Evolutionary conservation across 2,888 invertebrate genomes (phyloP), one percentile per base, ranked within the genome.

Genomic region (Trichogramma dendrolimi): DNA sequence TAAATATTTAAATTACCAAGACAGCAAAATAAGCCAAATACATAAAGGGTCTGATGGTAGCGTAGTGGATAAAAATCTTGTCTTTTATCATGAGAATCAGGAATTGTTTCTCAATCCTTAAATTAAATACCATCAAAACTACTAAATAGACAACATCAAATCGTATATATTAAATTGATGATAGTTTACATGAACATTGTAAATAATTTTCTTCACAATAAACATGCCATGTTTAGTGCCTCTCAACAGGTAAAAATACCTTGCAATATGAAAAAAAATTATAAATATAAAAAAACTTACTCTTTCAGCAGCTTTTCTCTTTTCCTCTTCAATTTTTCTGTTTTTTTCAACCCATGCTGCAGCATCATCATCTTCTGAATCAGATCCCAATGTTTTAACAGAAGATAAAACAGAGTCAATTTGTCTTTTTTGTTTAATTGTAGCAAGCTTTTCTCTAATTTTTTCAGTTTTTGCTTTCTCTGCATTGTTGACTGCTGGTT

Each of bases 331-430:
- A 4, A 90, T 80, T 56, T 87, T 85, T 8, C 96, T 84, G 69
- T 86, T 91, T 72, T 88, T 92, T 70, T 85, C 82, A 42, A 98
- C 90, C 98, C 98, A 99, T 38, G 85, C 85, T 4, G 81, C 76
- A 0, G 88, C 84, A 75, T 91, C 87, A 70, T 90, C 93, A 10
- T 86, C 87, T 46, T 87, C 87, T 66, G 90, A 90, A 0, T 87
- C 87, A 47, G 87, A 91, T 0, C 87, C 92, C 4, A 92, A 82
- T 52, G 83, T 78, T 70, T 83, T 85, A 1, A 84, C 79, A 71
- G 81, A 84, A 58, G 82, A 73, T 55, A 89, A 78, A 75, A 88
- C 91, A 42, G 85, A 82, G 72, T 92, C 89, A 7, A 93, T 81
- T 63, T 85, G 82, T 70, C 96, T 78, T 74, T 91, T 95, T 74